These are phyloP conservation scores for Mastomys natalensis DNA, from an alignment of 2,113 vertebrate genomes.

Conservation along the genomic window DNA sequence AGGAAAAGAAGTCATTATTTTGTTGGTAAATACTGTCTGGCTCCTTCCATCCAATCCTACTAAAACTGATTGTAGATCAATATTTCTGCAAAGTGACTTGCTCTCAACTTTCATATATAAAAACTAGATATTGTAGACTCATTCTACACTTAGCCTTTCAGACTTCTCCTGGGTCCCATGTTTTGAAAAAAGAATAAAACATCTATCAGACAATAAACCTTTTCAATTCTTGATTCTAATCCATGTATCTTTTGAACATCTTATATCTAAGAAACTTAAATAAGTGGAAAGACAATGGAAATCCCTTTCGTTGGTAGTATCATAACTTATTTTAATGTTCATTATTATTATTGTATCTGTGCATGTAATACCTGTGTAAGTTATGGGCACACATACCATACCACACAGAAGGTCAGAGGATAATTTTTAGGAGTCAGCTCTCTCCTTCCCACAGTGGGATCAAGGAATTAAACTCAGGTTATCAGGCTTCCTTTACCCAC, in stretches of 20 bases:
- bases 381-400: not conserved
- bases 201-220: not conserved
- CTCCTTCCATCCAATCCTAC: not conserved
- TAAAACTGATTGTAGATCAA: not conserved
- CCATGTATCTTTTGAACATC: conserved; percentile 37
- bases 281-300: not conserved
- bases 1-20: not conserved
- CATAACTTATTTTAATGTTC: not conserved
- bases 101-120: not conserved
- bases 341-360: not conserved
- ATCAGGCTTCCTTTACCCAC: not conserved
- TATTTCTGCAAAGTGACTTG: not conserved
- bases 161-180: not conserved
- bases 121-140: not conserved
- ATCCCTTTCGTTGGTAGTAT: not conserved
- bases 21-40: not conserved
- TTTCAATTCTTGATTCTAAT: conserved; percentile 51
- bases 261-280: conserved; percentile 36
- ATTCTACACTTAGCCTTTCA: not conserved
- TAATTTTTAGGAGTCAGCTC: not conserved
- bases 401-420: not conserved
- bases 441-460: not conserved
- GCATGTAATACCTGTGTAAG: not conserved
- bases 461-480: not conserved
- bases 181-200: conserved; percentile 49